These are phyloP conservation scores for Halichoeres trimaculatus DNA, from an alignment of 2,113 vertebrate genomes.

Conservation along the genomic window DNA sequence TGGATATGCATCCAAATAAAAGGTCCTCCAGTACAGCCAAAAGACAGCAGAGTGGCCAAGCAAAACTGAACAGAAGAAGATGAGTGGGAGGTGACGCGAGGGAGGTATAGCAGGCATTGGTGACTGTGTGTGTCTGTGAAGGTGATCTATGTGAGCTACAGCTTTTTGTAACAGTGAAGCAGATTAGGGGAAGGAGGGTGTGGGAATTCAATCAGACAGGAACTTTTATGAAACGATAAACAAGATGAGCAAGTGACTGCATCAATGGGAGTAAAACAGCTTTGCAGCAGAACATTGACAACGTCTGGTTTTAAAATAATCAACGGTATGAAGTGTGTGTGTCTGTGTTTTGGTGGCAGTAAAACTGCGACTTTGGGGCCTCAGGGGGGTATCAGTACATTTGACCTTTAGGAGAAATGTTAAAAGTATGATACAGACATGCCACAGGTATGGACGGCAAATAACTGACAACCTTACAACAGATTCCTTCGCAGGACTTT, in stretches of 20 bases:
- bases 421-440: conserved; percentile 25
- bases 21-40: conserved; percentile 5
- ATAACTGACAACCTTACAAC: conserved; percentile 25
- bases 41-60: conserved; percentile 42
- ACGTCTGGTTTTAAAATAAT: neutral
- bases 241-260: conserved; percentile 58
- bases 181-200: conserved; percentile 40
- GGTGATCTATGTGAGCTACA: conserved; percentile 2
- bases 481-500: neutral
- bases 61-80: conserved; percentile 49
- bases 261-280: conserved; percentile 12
- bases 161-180: conserved; percentile 45
- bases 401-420: conserved; percentile 2
- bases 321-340: conserved; percentile 31
- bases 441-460: conserved; percentile 43
- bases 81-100: conserved; percentile 5
- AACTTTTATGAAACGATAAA: conserved; percentile 57
- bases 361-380: neutral
- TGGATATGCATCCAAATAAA: conserved; percentile 7
- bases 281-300: neutral
- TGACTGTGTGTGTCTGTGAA: conserved; percentile 33
- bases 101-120: neutral
- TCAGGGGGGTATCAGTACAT: neutral
- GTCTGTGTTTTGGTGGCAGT: neutral
- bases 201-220: conserved; percentile 47